Conservation (phyloP, 1,140 invertebrate species). For the Bombus waltoni region DNA sequence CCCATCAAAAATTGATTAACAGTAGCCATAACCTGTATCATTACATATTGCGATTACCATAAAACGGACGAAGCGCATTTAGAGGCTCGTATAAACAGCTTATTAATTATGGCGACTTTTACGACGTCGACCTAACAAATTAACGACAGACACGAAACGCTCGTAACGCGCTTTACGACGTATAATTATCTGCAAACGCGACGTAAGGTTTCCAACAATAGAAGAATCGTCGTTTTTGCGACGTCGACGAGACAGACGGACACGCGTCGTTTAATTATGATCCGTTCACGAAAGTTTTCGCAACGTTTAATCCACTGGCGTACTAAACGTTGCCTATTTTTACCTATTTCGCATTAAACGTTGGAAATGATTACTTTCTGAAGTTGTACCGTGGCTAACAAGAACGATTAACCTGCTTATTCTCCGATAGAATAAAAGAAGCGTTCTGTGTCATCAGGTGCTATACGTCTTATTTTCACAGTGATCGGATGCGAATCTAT, state of each 20-base stretch:
- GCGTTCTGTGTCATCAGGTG: too few species aligned
- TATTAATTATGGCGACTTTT: conserved; percentile 37
- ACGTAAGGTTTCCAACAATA: neutral
- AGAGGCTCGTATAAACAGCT: neutral
- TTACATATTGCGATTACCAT: neutral
- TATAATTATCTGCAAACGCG: conserved; percentile 15
- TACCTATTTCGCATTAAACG: too few species aligned
- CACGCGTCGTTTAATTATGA: conserved; percentile 9
- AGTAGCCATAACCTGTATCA: neutral
- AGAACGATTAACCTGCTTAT: too few species aligned
- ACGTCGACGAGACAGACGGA: neutral
- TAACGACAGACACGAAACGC: conserved; percentile 7
- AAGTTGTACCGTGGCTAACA: too few species aligned
- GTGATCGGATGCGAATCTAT: too few species aligned
- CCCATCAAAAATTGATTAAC: neutral
- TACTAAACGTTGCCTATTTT: too few species aligned
- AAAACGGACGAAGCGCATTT: neutral
- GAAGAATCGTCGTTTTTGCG: neutral
- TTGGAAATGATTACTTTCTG: too few species aligned
- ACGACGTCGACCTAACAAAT: conserved; percentile 18
- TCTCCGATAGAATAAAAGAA: too few species aligned
- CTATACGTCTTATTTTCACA: too few species aligned
- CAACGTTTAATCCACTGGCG: too few species aligned
- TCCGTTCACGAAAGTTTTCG: neutral
- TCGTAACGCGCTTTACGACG: conserved; percentile 25